Evolutionary conservation across 2,113 vertebrate genomes (phyloP).

Genomic region (Podarcis cretensis): DNA sequence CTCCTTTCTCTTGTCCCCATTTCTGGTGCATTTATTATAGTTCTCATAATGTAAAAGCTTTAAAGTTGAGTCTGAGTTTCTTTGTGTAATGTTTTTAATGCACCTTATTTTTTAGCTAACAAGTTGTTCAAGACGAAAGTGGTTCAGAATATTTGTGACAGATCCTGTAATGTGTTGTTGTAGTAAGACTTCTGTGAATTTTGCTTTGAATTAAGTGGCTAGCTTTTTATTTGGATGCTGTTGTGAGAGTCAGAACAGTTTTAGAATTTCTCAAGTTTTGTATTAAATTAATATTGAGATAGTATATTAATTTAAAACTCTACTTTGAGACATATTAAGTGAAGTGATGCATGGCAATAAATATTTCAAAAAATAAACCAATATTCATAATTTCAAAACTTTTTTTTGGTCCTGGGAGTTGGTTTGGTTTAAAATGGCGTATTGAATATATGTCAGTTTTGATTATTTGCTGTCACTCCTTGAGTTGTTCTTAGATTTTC

Average conservation of each 20-base stretch:
- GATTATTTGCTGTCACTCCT: background rate
- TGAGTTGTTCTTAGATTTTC: background rate
- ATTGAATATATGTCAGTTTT: background rate
- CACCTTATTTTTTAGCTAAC: background rate
- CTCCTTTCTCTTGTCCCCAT: slow-evolving; percentile 68
- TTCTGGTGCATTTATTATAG: slow-evolving; percentile 40
- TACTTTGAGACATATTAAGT: too few relatives aligned
- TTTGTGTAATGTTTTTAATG: background rate
- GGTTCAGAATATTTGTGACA: background rate
- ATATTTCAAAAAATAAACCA: background rate
- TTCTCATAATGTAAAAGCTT: slow-evolving; percentile 30
- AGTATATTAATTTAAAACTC: too few relatives aligned
- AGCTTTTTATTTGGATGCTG: background rate
- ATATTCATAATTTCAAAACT: too few relatives aligned
- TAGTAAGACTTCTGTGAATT: background rate
- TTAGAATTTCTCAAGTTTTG: background rate
- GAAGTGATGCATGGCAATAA: too few relatives aligned
- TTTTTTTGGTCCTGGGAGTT: background rate
- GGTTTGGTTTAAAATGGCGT: too few relatives aligned
- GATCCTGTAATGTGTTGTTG: background rate
- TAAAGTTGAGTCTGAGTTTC: background rate
- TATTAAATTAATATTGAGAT: background rate
- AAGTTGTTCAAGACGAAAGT: background rate
- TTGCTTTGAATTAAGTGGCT: background rate
- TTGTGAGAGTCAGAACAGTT: background rate